Base-by-base conservation (phyloP, 2,113 vertebrate genomes). In the Zeus faber region DNA sequence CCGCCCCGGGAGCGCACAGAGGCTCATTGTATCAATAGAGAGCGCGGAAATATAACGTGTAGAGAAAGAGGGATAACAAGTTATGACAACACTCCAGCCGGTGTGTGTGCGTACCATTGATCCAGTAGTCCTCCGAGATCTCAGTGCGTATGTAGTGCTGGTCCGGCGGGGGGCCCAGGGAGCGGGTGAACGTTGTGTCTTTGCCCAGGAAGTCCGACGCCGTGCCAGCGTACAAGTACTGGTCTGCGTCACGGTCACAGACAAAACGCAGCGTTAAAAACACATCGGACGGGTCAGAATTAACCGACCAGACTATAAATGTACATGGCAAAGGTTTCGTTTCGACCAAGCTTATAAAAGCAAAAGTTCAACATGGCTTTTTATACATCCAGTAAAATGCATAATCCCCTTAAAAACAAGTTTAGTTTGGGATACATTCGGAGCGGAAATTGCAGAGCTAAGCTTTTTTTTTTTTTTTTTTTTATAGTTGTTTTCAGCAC, bases 161-260 rank as follows among this genome's bases (percentile, higher is more conserved):
- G 79, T 95, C 93, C 2, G 92, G 91, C 58, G 91, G 86, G 49
- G 94, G 91, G 48, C 96, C 97, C 1, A 99, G 89, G 41, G 97
- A 98, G 54, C 97, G 93, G 11, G 94, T 95, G 77, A 99, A 94
- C 2, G 92, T 91, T 0, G 93, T 92, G 62, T 98, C 97, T 77
- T 98, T 98, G 70, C 97, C 96, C 80, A 98, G 91, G 82, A 98
- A 99, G 88, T 98, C 95, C 23, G 94, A 98, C 10, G 94, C 93
- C 8, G 96, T 97, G 74, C 97, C 97, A 49, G 89, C 91, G 62
- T 96, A 99, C 62, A 99, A 90, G 82, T 93, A 94, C 49, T 93
- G 92, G 84, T 95, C 96, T 99, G n/a, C n/a, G n/a, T n/a, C n/a
- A n/a, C n/a, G n/a, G n/a, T n/a, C n/a, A n/a, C n/a, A n/a, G n/a